Conservation (phyloP, 2,888 invertebrate genomes). For the Rhogogaster chlorosoma region DNA sequence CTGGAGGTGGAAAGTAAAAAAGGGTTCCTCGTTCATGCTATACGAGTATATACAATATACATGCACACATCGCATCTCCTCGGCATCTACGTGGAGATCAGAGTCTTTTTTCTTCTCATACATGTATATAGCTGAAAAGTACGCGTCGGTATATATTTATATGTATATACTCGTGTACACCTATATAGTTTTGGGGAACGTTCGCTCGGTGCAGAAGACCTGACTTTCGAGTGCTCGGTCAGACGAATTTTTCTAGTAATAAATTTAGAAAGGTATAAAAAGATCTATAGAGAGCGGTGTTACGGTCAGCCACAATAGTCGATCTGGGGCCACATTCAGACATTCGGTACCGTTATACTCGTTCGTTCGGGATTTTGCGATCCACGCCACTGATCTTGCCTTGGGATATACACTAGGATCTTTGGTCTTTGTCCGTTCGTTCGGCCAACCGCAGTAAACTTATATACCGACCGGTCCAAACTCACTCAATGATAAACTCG, state of each 20-base stretch:
- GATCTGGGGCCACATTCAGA: conserved; percentile 42
- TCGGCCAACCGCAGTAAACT: conserved; percentile 1
- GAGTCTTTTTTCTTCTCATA: neutral
- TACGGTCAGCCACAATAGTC: conserved; percentile 47
- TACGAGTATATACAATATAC: neutral
- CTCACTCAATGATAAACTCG: conserved; percentile 25
- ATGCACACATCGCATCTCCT: neutral
- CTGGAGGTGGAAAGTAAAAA: neutral
- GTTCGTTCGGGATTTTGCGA: conserved; percentile 42
- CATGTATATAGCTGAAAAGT: neutral
- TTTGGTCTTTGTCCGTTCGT: conserved; percentile 8
- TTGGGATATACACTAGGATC: conserved; percentile 35
- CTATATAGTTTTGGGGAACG: neutral
- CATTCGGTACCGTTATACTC: conserved; percentile 45
- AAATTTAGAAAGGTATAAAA: conserved; percentile 48
- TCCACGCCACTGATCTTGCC: conserved; percentile 49
- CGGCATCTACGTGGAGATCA: neutral
- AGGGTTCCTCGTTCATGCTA: neutral
- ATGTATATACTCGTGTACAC: neutral
- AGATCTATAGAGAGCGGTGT: conserved; percentile 36
- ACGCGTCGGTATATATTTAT: neutral
- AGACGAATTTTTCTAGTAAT: conserved; percentile 33
- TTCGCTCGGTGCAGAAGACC: conserved; percentile 7
- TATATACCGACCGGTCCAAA: conserved; percentile 8
- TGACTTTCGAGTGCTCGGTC: conserved; percentile 29